Base-by-base conservation (phyloP, 2,797 vertebrate species). In the Botia kubotai region DNA sequence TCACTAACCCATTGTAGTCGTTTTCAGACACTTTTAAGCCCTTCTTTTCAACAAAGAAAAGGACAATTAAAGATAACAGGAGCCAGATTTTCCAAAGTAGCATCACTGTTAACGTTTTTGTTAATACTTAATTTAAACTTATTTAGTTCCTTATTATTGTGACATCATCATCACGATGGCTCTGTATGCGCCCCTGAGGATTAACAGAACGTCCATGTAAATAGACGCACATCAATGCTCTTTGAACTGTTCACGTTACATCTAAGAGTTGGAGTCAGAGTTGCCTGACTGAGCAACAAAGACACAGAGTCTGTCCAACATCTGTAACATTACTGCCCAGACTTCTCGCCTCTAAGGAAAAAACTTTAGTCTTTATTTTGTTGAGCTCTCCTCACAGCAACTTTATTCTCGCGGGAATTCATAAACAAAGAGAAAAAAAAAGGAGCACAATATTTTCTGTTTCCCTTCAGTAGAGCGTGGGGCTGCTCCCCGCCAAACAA, bases 381-480 rank as follows among this genome's bases (percentile, higher is more conserved):
- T 89, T 87, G 87, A 90, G 86, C 89, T 91, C 89, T 91, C 89
- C 92, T 87, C 85, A 84, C 86, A 87, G 87, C 88, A 90, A 91
- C 85, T 91, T 90, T 85, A 86, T 87, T 91, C 92, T 91, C 90
- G 0, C 29, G 85, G 82, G 93, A 79, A 88, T 92, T 91, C 89
- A 86, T 91, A 91, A 92, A 91, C 91, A 91, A 92, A 90, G 89
- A 87, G 88, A 17, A 80, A 63, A 83, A 83, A 80, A 63, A 66
- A 71, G 52, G n/a, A 57, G 77, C 26, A 65, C 48, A 50, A 65
- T 57, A 73, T 80, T 76, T 81, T 72, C 39, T 77, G 87, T 86
- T 88, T 83, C 84, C 90, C 86, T 86, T 91, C 91, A 90, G 81
- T 87, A 86, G 87, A 92, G 90, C 89, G 74, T 89, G 88, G 84